Base-by-base conservation (phyloP, 2,888 invertebrate species). In the Cerceris ruficornis region DNA sequence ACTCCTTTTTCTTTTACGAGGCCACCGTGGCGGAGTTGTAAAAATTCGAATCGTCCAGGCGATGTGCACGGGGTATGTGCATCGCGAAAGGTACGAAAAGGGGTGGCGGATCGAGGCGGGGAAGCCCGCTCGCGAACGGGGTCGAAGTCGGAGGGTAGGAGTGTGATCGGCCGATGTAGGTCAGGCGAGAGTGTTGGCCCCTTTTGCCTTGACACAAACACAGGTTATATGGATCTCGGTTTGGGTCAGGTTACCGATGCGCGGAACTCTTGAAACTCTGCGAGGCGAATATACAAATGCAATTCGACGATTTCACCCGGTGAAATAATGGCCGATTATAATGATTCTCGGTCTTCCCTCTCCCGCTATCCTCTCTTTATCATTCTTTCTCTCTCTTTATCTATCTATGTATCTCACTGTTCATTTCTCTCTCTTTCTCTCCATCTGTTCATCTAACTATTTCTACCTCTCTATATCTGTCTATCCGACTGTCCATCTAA, bases 121-220 rank as follows among this genome's bases (percentile, higher is more conserved):
- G 78, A 80, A 69, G 74, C 71, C 66, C 72, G 77, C 76, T 77
- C 81, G 83, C 77, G 75, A 78, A 79, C 82, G 71, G 81, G 85
- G 85, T 83, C 78, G 84, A 77, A 75, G 78, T 70, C 69, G 70
- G 49, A 55, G 59, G 76, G 83, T 74, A 60, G 86, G 81, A 82
- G 85, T 74, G 81, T 76, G 84, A 86, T 86, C 84, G 86, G 83
- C 77, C 81, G 81, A 90, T 91, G 89, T 91, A 89, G 90, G 91
- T 90, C 91, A 88, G 86, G 82, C 82, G 90, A 90, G 91, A 91
- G 87, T 91, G 87, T 90, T 89, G 89, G 88, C 89, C 90, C 83
- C 89, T 85, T 84, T 90, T 70, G 90, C 91, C 91, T 88, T 91
- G 91, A 91, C 91, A 91, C 87, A 82, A 87, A 89, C 90, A 86